A percentile compares a stretch with the other conserved stretches of the same genome.
These are phyloP conservation scores for Apis cerana DNA, from an alignment of 1,140 invertebrate species.

Conservation along the genomic window DNA sequence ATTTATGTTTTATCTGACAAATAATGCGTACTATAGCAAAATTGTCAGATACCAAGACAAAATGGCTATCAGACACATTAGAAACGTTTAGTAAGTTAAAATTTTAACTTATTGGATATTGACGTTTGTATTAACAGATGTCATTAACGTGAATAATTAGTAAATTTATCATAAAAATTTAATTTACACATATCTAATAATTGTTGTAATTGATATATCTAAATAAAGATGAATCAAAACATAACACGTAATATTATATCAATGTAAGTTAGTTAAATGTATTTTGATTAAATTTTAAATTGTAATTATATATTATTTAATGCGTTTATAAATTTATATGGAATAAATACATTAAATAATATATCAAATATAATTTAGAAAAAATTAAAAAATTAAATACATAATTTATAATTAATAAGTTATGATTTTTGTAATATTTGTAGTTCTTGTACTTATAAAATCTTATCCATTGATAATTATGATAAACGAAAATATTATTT, in stretches of 20 bases:
- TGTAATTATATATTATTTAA: neutral
- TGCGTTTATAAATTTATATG: neutral
- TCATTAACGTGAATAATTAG: neutral
- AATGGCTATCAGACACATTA: too few species aligned
- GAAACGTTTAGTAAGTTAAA: too few species aligned
- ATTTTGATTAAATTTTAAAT: neutral
- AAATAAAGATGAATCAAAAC: neutral
- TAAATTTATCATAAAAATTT: neutral
- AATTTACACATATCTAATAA: too few species aligned
- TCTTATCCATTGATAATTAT: neutral
- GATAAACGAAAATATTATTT: neutral
- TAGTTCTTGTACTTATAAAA: neutral
- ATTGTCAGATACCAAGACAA: too few species aligned
- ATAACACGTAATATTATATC: neutral
- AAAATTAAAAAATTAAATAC: neutral
- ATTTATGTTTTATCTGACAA: too few species aligned
- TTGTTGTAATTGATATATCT: neutral
- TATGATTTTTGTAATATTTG: neutral
- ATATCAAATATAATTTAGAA: neutral
- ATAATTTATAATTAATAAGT: neutral
- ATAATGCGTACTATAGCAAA: too few species aligned
- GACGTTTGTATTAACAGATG: slow-evolving; percentile 3
- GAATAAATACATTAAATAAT: neutral
- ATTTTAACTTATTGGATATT: neutral
- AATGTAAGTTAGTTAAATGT: too few species aligned